Evolutionary conservation across 2,888 invertebrate genomes (phyloP), one percentile per base, ranked within the genome.

Genomic region (Panopea generosa): DNA sequence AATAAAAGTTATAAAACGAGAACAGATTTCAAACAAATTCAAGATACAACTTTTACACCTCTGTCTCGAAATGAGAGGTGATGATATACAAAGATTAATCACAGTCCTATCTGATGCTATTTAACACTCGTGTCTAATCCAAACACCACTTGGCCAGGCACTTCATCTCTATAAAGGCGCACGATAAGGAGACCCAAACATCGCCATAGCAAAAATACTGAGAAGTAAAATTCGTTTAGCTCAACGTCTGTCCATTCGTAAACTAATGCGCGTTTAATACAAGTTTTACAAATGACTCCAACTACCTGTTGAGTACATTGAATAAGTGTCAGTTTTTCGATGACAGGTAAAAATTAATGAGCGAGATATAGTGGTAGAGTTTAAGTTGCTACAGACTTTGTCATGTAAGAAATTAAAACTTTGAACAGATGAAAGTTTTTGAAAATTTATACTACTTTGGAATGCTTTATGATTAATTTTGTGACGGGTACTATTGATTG

Each of bases 61-160:
- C 29, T 27, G 52, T 55, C 20, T 16, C 14, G 22, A 22, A 50
- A 53, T 24, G 14, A n/a, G 27, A 26, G n/a, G 40, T 24, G 29
- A 49, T 26, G 22, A 45, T 24, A 16, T 61, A 45, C 11, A 20
- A 14, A 55, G 55, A 63, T 63, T 63, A 55, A 63, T 63, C 55
- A 40, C 29, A 20, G 47, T 47, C 40, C 22, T 56, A 55, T 66
- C 49, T 20, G 29, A 22, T 47, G 24, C 22, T 56, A 55, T 66
- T 38, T 20, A 47, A 22, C 40, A 45, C 56, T 66, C 66, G 16
- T 20, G 49, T 20, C 45, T 62, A 62, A 61, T 75, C 75, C 56
- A 75, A 75, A 75, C 69, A 75, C 49, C 38, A 62, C 75, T 69
- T 65, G 60, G 57, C 4, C 50, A 49, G n/a, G 43, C 60, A 59